Conservation (phyloP, 2,113 vertebrate species). For the Rhinolophus sinicus region DNA sequence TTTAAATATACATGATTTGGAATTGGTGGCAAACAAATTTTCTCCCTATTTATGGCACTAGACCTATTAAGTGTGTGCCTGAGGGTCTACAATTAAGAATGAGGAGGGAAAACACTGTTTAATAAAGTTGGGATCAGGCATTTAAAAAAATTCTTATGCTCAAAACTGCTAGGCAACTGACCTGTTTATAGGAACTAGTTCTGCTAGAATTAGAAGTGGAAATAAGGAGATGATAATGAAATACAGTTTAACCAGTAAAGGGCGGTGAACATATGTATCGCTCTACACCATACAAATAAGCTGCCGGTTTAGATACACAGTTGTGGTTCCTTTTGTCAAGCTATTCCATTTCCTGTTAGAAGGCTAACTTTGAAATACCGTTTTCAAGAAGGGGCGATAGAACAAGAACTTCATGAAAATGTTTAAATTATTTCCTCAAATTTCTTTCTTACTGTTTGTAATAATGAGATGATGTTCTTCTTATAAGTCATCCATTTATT, state of each 20-base stretch:
- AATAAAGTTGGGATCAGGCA: constrained; percentile 52
- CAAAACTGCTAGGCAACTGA: constrained; percentile 57
- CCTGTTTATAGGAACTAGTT: constrained; percentile 71
- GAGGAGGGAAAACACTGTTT: constrained; percentile 54
- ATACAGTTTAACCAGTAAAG: constrained; percentile 75
- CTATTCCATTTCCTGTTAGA: constrained; percentile 72
- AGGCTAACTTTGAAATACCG: constrained; percentile 61
- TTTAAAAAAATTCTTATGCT: constrained; percentile 61
- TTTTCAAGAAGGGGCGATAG: constrained; percentile 60
- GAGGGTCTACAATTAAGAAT: constrained; percentile 47
- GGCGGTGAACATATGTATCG: constrained; percentile 68
- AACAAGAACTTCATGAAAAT: constrained; percentile 52
- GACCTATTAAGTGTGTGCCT: constrained; percentile 27
- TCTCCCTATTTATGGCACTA: constrained; percentile 36
- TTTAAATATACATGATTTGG: neutral
- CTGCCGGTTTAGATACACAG: constrained; percentile 69
- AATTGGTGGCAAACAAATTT: constrained; percentile 57
- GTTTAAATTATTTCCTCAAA: constrained; percentile 41
- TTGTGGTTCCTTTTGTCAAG: constrained; percentile 72
- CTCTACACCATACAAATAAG: constrained; percentile 21
- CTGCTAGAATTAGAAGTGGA: constrained; percentile 81
- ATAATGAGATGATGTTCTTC: neutral
- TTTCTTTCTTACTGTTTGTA: constrained; percentile 9
- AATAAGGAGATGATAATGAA: constrained; percentile 78
- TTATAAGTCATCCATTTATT: constrained; percentile 44